Base-by-base conservation (phyloP, 2,113 vertebrate genomes). In the Ophthalmolycus amberensis region DNA sequence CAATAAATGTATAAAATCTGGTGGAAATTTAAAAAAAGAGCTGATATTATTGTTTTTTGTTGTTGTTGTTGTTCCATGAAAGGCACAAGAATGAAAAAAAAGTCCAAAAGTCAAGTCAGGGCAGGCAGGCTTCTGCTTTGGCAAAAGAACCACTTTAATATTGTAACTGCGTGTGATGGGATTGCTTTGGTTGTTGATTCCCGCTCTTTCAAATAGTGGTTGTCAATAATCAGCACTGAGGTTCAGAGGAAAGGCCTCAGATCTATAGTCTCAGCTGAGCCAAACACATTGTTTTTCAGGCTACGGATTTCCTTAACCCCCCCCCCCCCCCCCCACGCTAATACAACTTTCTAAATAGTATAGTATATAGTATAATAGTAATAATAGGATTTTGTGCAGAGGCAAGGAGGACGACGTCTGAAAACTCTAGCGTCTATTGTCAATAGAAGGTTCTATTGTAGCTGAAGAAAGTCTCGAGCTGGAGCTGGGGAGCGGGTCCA, bases 121-220 rank as follows among this genome's bases (percentile, higher is more conserved):
- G 89, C 88, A 91, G 85, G 79, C 86, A 79, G 82, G 86, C 85
- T 85, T 89, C 88, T 90, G 89, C 85, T 94, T 92, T 94, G 92
- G 90, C 90, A 91, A 91, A 84, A 82, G 22, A 90, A 89, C 77
- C 86, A 86, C 79, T 77, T 80, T 60, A 58, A 50, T 65, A 56
- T 38, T 84, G 65, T 83, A 62, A 89, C 84, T 78, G 83, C 88
- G 79, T 79, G 83, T 75, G 77, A 75, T 48, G 73, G 42, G 79
- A 85, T 60, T 68, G 87, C 80, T 91, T 88, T 91, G 92, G 86
- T 85, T 79, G 77, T 56, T 25, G 65, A 73, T 73, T 59, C 70
- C 68, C 37, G 15, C 69, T 73, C 38, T 67, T 48, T 82, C 65
- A 58, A 75, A 86, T 66, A 88, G 81, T 75, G 75, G 77, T 83